Base-by-base conservation (phyloP, 2,888 invertebrate genomes). In the Plagodis pulveraria region DNA sequence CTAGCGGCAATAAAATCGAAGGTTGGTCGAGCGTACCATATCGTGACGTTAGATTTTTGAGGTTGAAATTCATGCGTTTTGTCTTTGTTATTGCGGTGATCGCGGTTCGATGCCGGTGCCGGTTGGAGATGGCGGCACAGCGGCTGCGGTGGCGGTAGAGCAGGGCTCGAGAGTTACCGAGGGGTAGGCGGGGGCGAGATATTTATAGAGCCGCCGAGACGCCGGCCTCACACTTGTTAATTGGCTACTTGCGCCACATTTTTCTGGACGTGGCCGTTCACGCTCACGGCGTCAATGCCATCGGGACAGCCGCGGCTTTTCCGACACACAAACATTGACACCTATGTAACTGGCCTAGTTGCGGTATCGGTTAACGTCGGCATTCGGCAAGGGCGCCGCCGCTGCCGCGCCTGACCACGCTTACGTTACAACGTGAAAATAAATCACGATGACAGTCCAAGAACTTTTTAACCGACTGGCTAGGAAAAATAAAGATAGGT, bases 151-250 rank as follows among this genome's bases (percentile, higher is more conserved):
- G 59, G 51, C 76, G 72, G 72, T 74, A 67, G 69, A 64, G 70
- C 65, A 66, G 67, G 69, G 71, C 69, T 58, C 70, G 74, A 63
- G 65, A 67, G 62, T 69, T 67, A 55, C 66, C 65, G 77, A 71
- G 77, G 75, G 74, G 74, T 72, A 70, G 57, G 69, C 63, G 77
- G 70, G 68, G 63, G 67, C 69, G 66, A 71, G 81, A 78, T 91
- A 91, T 91, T 91, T 89, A 86, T 91, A 91, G 91, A 86, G 86
- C 80, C 86, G 86, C 79, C 84, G 88, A 86, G 87, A 85, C 87
- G 85, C 83, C 83, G 87, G 87, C 90, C 86, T 81, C 87, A 80
- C 86, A 81, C 22, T 22, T 86, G 85, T 87, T 89, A 91, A 90
- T 89, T 89, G 86, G 87, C 86, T 86, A 85, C 89, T 89, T 84